Conservation (phyloP, 2,888 invertebrate species). For the Aethes cnicana region DNA sequence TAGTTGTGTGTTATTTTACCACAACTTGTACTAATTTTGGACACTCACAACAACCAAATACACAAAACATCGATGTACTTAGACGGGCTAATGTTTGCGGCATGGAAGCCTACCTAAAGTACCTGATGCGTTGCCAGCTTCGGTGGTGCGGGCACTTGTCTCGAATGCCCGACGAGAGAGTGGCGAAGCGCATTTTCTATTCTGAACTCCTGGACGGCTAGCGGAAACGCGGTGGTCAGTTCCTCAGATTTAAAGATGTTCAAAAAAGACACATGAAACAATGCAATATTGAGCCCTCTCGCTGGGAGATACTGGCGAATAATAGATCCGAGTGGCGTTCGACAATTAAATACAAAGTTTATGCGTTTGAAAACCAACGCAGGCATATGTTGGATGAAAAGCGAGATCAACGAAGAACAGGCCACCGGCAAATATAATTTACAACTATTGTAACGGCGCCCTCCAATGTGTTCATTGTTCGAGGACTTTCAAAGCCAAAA, state of each 20-base stretch:
- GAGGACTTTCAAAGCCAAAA: too few species aligned
- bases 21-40: too few species aligned
- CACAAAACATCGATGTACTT: slow-evolving; percentile 17
- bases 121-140: slow-evolving; percentile 26
- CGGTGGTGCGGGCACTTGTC: slow-evolving; percentile 27
- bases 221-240: slow-evolving; percentile 26
- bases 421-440: too few species aligned
- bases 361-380: too few species aligned
- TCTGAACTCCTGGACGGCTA: slow-evolving; percentile 28
- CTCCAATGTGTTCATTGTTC: too few species aligned
- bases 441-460: too few species aligned
- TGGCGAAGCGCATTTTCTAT: slow-evolving; percentile 32
- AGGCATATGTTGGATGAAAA: too few species aligned
- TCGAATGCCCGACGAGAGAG: slow-evolving; percentile 24
- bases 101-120: slow-evolving; percentile 20
- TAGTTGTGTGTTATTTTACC: too few species aligned
- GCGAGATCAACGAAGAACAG: too few species aligned
- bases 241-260: slow-evolving; percentile 30
- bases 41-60: too few species aligned
- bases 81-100: slow-evolving; percentile 2
- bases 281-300: slow-evolving; percentile 13
- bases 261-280: slow-evolving; percentile 24
- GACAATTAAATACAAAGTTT: too few species aligned
- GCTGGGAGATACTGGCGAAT: slow-evolving; percentile 19
- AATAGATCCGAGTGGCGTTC: neutral